These are phyloP conservation scores for Melanargia galathea DNA, from an alignment of 2,888 invertebrate genomes.

Conservation along the genomic window DNA sequence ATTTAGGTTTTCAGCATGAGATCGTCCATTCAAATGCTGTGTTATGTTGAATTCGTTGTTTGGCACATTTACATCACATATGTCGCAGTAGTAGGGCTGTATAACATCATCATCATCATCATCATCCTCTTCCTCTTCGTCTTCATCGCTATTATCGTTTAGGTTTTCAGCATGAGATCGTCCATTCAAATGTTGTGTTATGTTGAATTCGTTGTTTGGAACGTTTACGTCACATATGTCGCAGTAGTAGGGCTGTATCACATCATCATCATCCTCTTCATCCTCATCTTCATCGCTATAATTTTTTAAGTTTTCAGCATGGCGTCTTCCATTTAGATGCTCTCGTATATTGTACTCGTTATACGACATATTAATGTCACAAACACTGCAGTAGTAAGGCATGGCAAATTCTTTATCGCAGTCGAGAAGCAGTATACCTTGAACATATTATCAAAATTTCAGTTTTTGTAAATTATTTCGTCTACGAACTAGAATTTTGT, in stretches of 20 bases:
- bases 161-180: neutral
- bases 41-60: conserved; percentile 5
- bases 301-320: neutral
- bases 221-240: conserved; percentile 15
- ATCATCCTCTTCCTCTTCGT: neutral
- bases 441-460: no score
- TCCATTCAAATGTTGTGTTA: conserved; percentile 9
- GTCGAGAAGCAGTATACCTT: no score
- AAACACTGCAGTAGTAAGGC: conserved; percentile 18
- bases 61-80: conserved; percentile 18
- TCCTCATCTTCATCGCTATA: neutral
- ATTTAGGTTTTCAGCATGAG: neutral
- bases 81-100: conserved; percentile 11
- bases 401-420: no score
- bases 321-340: conserved; percentile 10
- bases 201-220: conserved; percentile 1
- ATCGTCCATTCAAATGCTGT: conserved; percentile 5
- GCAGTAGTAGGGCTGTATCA: conserved; percentile 9
- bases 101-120: neutral
- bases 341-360: conserved; percentile 7
- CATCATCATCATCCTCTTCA: neutral
- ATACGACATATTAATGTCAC: conserved; percentile 3
- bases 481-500: no score
- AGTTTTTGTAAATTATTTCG: no score
- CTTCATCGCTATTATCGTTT: neutral